Base-by-base conservation (phyloP, 2,797 vertebrate species). In the Eospalax fontanierii region DNA sequence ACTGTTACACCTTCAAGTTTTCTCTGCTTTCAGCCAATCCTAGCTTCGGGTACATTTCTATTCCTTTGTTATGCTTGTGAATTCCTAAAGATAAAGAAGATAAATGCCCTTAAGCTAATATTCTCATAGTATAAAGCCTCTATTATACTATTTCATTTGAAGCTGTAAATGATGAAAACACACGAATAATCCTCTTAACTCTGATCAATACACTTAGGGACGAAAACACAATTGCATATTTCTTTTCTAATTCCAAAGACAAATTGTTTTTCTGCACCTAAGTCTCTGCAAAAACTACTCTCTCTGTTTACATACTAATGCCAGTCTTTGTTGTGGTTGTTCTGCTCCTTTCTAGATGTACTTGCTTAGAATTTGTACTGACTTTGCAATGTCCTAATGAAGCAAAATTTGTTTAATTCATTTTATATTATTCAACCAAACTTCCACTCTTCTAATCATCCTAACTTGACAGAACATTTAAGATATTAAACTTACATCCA, bases 121-220 rank as follows among this genome's bases (percentile, higher is more conserved):
- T 91, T 38, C 4, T 74, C 38, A 40, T 73, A 68, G 19, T 66
- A 68, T n/a, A 93, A 93, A 86, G 78, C 19, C 38, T 88, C 54
- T 89, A n/a, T 87, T 89, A 75, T 30, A 4, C 6, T 66, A 65
- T 80, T 94, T 91, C n/a, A 91, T 86, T 95, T 89, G 50, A 89
- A 93, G 30, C 86, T 22, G 89, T n/a, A 70, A 91, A 90, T 65
- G n/a, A 83, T 95, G 70, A 92, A 92, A 95, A 26, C 12, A 75
- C 70, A 92, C 70, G 79, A 54, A 75, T 87, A 96, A 95, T 91
- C 76, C 40, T 94, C 38, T 90, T 92, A 95, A 91, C 40, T 82
- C 28, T 79, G 19, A 91, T 59, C 59, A 83, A 82, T 30, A 74
- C 71, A 91, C 78, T n/a, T 85, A 70, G 70, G 38, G 79, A 22